Evolutionary conservation across 2,888 invertebrate genomes (phyloP).

Genomic region (Microctonus hyperodae): DNA sequence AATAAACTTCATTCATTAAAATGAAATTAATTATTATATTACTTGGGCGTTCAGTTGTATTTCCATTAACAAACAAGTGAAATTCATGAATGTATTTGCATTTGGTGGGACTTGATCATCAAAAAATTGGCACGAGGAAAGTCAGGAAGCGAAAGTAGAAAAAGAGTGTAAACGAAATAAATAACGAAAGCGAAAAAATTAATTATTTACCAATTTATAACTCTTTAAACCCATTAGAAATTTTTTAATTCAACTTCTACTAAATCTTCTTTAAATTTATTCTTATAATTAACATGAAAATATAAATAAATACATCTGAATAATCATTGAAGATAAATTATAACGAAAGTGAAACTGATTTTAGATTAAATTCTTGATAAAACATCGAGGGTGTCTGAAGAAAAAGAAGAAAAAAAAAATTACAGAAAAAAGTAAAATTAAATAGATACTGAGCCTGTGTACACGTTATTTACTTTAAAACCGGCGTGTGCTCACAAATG

Average conservation of each 20-base stretch:
- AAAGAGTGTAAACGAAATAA: too few species aligned
- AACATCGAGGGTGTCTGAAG: background rate
- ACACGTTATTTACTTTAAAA: background rate
- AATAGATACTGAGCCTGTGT: background rate
- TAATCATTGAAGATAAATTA: too few species aligned
- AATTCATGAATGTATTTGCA: background rate
- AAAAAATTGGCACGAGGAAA: conserved; percentile 4
- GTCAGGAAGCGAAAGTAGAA: background rate
- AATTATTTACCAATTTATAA: too few species aligned
- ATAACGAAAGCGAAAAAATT: too few species aligned
- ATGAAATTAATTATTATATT: background rate
- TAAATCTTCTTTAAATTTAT: too few species aligned
- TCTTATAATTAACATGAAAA: too few species aligned
- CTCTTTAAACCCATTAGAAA: too few species aligned
- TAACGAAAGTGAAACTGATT: too few species aligned
- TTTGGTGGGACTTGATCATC: conserved; percentile 10
- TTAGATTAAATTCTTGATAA: background rate
- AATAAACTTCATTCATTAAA: background rate
- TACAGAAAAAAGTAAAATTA: background rate
- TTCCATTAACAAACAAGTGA: background rate
- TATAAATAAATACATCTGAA: too few species aligned
- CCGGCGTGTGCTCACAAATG: conserved; percentile 1
- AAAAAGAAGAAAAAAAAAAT: background rate
- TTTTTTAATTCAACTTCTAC: too few species aligned
- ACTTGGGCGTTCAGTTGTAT: background rate